Conservation (phyloP, 2,888 invertebrate species). For the Zootermopsis nevadensis region DNA sequence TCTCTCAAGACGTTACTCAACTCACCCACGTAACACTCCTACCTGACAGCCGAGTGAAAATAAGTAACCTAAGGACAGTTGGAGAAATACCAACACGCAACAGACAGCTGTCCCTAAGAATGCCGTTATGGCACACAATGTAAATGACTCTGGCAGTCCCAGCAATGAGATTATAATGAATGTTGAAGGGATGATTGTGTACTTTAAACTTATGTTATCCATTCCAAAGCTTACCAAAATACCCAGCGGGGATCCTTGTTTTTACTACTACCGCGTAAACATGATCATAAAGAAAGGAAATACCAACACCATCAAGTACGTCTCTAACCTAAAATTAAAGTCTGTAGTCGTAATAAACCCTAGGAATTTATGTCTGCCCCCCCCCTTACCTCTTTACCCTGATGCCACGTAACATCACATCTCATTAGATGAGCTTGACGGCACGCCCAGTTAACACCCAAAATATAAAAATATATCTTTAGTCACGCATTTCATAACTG, state of each 20-base stretch:
- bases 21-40: too few species aligned
- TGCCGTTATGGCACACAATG: neutral
- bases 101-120: neutral
- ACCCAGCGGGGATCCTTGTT: neutral
- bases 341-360: neutral
- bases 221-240: neutral
- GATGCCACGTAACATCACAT: neutral
- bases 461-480: neutral
- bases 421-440: neutral
- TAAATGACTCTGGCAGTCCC: neutral
- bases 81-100: neutral
- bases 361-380: too few species aligned
- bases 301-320: neutral
- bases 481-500: neutral
- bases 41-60: neutral
- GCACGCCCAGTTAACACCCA: slow-evolving; percentile 6
- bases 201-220: neutral
- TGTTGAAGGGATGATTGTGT: neutral
- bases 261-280: neutral
- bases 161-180: neutral
- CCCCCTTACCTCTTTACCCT: too few species aligned
- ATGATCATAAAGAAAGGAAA: slow-evolving; percentile 19
- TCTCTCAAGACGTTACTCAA: too few species aligned
- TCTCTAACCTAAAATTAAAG: neutral
- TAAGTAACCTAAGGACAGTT: neutral